phyloP scores from a whole-genome alignment of 2,888 invertebrate genomes.

The Mimumesa dahlbomi region DNA sequence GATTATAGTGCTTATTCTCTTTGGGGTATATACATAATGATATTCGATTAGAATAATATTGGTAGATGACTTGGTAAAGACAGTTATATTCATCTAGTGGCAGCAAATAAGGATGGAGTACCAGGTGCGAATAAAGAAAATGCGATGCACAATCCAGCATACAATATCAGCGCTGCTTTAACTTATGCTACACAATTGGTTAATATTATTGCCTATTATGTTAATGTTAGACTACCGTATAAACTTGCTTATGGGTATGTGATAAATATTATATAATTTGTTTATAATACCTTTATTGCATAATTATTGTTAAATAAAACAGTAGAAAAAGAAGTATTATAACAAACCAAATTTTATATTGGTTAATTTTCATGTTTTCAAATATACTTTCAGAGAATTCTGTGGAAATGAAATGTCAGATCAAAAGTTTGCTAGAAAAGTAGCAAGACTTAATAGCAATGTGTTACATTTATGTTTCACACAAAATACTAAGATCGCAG shows the following conservation, averaged over 20 bases:
- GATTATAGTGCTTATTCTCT: constrained; percentile 90
- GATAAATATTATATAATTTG: constrained; percentile 10
- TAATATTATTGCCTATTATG: constrained; percentile 89
- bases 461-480: constrained; percentile 89
- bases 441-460: constrained; percentile 90
- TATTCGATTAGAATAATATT: neutral
- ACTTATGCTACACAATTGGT: constrained; percentile 93
- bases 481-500: constrained; percentile 86
- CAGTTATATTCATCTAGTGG: constrained; percentile 76
- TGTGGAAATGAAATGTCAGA: constrained; percentile 87
- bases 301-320: neutral
- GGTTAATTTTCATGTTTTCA: neutral
- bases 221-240: constrained; percentile 91
- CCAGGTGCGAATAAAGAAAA: constrained; percentile 82
- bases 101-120: constrained; percentile 82
- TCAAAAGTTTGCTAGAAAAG: constrained; percentile 87
- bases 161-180: constrained; percentile 90
- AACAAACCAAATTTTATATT: too few relatives aligned
- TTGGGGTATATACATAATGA: constrained; percentile 83
- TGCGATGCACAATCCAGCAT: constrained; percentile 86
- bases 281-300: neutral
- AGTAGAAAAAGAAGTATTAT: too few relatives aligned
- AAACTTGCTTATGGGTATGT: constrained; percentile 85
- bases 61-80: constrained; percentile 4
- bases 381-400: constrained; percentile 86